Evolutionary conservation across 1,140 invertebrate species (phyloP).

Genomic region (Cylas formicarius): DNA sequence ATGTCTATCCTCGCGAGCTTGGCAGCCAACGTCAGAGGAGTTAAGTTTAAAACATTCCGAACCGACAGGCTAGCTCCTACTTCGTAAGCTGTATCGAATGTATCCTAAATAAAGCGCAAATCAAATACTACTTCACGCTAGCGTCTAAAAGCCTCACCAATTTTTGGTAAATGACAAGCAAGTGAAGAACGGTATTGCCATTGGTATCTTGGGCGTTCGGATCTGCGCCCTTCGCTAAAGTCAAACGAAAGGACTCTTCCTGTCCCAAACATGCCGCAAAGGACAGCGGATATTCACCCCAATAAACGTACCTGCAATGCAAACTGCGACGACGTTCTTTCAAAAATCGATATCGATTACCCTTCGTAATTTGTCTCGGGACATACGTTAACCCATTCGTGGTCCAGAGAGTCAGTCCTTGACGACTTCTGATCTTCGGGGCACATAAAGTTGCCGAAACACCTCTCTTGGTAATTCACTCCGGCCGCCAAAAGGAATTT

Average conservation of each 20-base stretch:
- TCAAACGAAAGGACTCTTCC: conserved; percentile 92
- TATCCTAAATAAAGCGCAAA: conserved; percentile 53
- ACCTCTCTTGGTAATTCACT: conserved; percentile 83
- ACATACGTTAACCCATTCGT: conserved; percentile 85
- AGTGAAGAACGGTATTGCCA: conserved; percentile 94
- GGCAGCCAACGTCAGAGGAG: conserved; percentile 87
- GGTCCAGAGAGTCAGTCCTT: conserved; percentile 75
- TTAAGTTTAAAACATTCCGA: conserved; percentile 81
- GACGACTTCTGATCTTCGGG: conserved; percentile 95
- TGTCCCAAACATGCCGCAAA: conserved; percentile 96
- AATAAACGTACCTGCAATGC: conserved; percentile 81
- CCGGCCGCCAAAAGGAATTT: conserved; percentile 90
- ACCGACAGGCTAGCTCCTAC: conserved; percentile 79
- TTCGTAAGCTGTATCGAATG: conserved; percentile 92
- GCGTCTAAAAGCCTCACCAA: conserved; percentile 50
- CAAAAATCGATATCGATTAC: conserved; percentile 43
- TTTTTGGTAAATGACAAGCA: conserved; percentile 95
- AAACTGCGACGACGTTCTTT: neutral
- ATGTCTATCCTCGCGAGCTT: conserved; percentile 89
- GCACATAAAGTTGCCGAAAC: conserved; percentile 93
- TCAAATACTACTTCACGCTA: neutral
- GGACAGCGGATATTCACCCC: conserved; percentile 94
- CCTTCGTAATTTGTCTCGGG: conserved; percentile 90
- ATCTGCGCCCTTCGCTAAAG: conserved; percentile 89
- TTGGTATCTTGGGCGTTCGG: conserved; percentile 94